Base-by-base conservation (phyloP, 2,888 invertebrate species). In the Geotrupes spiniger region DNA sequence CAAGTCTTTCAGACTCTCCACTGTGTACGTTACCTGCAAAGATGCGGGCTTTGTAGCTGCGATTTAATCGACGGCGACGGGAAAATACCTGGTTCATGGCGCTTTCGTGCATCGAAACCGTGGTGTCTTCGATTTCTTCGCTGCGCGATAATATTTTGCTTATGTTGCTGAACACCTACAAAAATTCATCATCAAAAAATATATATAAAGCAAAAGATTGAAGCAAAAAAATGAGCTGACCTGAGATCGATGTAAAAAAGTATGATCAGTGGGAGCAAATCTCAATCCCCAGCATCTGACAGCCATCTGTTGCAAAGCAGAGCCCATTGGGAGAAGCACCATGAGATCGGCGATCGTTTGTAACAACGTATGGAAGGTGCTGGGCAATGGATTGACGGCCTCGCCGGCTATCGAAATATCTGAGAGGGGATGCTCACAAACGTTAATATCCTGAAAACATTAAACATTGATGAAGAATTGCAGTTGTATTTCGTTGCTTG, bases 321-420 rank as follows among this genome's bases (percentile, higher is more conserved):
- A 92, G 31, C 93, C 89, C 54, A 90, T 83, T 0, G 93, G 92
- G 52, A 95, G 76, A 11, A 90, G 79, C 10, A 94, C 85, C 78
- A 96, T 96, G 36, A 96, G 78, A 68, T 95, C 92, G 9, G 94
- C 90, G 46, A 96, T 88, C 0, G 94, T 93, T 67, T 94, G 93
- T 11, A 96, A 76, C 50, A 95, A 80, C 1, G 85, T 81, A 68
- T 96, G 94, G 71, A 96, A 87, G 4, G 73, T 72, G 17, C 64
- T 65, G 1, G 74, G 81, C 5, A 89, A 73, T 8, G 83, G 78
- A 69, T 83, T 79, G 1, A 81, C 82, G 14, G 83, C 78, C 51
- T 83, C 80, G 1, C 87, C 87, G 28, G 88, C 89, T 60, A 90
- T 82, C 25, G 83, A 80, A 26, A 90, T 83, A 64, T 89, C 89